A percentile compares a stretch with the other conserved stretches of the same genome.
Conservation (phyloP, 2,888 invertebrate species). For the Crepidodera aurea region DNA sequence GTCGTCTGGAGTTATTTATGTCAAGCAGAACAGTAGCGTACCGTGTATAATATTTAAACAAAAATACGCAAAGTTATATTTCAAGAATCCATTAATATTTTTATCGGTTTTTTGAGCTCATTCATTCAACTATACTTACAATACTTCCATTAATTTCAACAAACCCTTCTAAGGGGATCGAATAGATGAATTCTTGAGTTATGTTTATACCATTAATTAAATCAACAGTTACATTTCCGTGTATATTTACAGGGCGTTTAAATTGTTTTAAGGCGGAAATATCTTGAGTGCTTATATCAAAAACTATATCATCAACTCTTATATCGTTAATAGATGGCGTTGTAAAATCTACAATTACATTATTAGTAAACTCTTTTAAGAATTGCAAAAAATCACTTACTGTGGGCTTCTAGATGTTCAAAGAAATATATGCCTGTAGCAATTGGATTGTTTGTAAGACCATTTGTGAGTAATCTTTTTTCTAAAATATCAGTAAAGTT, state of each 20-base stretch:
- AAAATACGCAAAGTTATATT: no score
- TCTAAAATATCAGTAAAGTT: slow-evolving; percentile 50
- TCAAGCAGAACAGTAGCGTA: no score
- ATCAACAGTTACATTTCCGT: slow-evolving; percentile 46
- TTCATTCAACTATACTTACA: slow-evolving; percentile 44
- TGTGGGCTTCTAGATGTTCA: slow-evolving; percentile 46
- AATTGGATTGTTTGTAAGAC: slow-evolving; percentile 47
- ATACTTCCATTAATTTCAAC: slow-evolving; percentile 43
- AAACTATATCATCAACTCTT: slow-evolving; percentile 51
- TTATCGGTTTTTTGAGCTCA: no score
- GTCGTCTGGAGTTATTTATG: no score
- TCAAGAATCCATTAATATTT: no score
- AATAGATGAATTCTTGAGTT: slow-evolving; percentile 43
- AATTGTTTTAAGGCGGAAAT: slow-evolving; percentile 53
- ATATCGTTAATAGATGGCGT: slow-evolving; percentile 52
- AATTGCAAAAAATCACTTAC: slow-evolving; percentile 39
- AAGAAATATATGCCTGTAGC: slow-evolving; percentile 51
- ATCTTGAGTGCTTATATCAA: slow-evolving; percentile 51
- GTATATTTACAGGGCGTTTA: slow-evolving; percentile 44
- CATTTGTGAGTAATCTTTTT: slow-evolving; percentile 49
- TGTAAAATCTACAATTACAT: slow-evolving; percentile 45
- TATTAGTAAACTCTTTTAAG: slow-evolving; percentile 8
- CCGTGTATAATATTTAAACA: no score
- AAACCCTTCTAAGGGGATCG: slow-evolving; percentile 39
- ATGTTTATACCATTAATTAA: slow-evolving; percentile 48